Evolutionary conservation across 2,888 invertebrate genomes (phyloP).

Genomic region (Blastobasis adustella): DNA sequence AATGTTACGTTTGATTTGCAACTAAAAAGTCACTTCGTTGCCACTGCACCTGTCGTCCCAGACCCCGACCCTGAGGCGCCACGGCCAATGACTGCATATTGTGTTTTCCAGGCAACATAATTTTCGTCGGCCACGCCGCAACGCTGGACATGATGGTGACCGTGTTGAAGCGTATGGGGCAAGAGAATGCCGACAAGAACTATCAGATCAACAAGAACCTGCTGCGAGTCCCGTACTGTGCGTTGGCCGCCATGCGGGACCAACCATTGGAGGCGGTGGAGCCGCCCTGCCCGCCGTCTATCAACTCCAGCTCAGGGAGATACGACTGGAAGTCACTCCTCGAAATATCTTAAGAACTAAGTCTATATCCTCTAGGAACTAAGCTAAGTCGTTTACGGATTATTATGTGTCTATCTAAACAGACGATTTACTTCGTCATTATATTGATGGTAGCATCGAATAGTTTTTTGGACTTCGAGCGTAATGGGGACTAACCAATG

Average conservation of each 20-base stretch:
- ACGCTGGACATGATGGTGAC: constrained; percentile 90
- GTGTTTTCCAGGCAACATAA: constrained; percentile 76
- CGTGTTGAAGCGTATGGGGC: constrained; percentile 74
- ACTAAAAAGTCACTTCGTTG: too few species aligned
- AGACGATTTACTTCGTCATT: too few species aligned
- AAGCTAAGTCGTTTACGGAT: too few species aligned
- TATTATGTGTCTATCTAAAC: neutral
- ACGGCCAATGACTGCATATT: too few species aligned
- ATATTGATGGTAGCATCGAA: too few species aligned
- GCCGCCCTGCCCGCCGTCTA: constrained; percentile 88
- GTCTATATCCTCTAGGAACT: neutral
- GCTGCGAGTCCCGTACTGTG: constrained; percentile 90
- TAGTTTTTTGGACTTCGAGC: too few species aligned
- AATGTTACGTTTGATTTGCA: too few species aligned
- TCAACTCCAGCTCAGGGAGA: constrained; percentile 89
- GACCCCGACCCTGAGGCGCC: too few species aligned
- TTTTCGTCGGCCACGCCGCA: constrained; percentile 94
- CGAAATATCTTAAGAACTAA: constrained; percentile 2
- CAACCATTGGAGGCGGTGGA: constrained; percentile 82
- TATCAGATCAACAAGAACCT: constrained; percentile 83
- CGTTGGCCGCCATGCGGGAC: constrained; percentile 77
- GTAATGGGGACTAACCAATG: too few species aligned
- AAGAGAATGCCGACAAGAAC: constrained; percentile 66
- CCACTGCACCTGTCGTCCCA: too few species aligned
- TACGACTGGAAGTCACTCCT: constrained; percentile 82